phyloP scores from a whole-genome alignment of 2,113 vertebrate genomes.

The Lipotes vexillifer region DNA sequence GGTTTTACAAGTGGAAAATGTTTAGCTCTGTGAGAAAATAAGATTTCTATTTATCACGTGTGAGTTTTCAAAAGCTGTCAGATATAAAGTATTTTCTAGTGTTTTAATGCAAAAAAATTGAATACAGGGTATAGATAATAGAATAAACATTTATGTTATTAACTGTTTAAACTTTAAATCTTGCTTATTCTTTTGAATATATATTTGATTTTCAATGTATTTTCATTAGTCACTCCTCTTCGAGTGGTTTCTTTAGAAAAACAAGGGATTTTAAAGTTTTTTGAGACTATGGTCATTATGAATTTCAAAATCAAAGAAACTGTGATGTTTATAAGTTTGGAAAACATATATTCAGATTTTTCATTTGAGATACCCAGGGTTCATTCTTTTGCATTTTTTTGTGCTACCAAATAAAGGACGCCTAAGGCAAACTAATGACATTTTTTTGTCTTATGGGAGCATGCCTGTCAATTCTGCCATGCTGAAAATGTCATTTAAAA shows the following conservation, averaged over 20 bases:
- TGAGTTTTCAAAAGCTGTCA: neutral
- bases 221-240: neutral
- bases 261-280: neutral
- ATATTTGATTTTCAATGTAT: conserved; percentile 19
- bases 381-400: neutral
- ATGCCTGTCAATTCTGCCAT: neutral
- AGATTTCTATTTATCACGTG: neutral
- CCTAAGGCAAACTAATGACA: neutral
- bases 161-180: conserved; percentile 24
- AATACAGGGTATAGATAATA: neutral
- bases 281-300: neutral
- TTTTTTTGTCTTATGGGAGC: conserved; percentile 18
- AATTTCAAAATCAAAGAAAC: conserved; percentile 30
- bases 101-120: neutral
- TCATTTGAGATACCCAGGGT: neutral
- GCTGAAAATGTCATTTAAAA: conserved; percentile 31
- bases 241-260: neutral
- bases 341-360: neutral
- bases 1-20: neutral
- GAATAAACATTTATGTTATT: neutral
- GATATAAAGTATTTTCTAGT: neutral
- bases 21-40: conserved; percentile 12
- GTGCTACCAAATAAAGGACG: neutral
- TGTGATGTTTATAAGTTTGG: conserved; percentile 1
- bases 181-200: neutral